Evolutionary conservation across 2,888 invertebrate species (phyloP).

Genomic region (Xanthorhoe spadicearia): DNA sequence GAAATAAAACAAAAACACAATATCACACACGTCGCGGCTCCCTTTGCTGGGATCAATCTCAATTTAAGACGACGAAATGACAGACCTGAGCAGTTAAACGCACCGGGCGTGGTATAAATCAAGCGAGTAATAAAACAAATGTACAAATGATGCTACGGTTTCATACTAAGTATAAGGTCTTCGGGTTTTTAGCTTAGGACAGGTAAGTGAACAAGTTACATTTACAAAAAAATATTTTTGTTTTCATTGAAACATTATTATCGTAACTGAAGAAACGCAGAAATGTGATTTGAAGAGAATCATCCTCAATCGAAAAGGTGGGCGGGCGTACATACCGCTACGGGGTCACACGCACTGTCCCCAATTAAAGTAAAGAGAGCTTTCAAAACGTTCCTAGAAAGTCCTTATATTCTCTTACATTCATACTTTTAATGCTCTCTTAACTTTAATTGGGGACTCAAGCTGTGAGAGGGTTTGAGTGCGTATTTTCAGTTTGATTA

Average conservation of each 20-base stretch:
- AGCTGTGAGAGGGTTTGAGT: conserved; percentile 17
- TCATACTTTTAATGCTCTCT: conserved; percentile 1
- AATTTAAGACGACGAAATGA: conserved; percentile 83
- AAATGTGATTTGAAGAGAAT: neutral
- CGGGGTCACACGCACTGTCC: too few species aligned
- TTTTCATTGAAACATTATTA: neutral
- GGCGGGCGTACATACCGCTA: neutral
- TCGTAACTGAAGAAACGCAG: neutral
- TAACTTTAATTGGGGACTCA: conserved; percentile 16
- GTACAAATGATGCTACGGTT: conserved; percentile 71
- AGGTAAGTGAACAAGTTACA: neutral
- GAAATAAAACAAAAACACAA: conserved; percentile 69
- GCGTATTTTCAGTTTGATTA: neutral
- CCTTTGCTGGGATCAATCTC: conserved; percentile 79
- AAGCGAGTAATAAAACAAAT: conserved; percentile 79
- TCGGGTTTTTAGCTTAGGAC: neutral
- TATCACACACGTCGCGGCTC: conserved; percentile 64
- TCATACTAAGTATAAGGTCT: conserved; percentile 21
- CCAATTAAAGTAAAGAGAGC: conserved; percentile 1
- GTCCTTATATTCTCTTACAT: neutral
- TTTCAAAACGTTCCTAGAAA: conserved; percentile 1
- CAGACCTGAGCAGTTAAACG: conserved; percentile 82
- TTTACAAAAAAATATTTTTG: neutral
- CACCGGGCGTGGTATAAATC: conserved; percentile 82
- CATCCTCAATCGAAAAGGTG: neutral